Evolutionary conservation across 2,888 invertebrate species (phyloP).

Genomic region (Nipponacmea schrenckii): DNA sequence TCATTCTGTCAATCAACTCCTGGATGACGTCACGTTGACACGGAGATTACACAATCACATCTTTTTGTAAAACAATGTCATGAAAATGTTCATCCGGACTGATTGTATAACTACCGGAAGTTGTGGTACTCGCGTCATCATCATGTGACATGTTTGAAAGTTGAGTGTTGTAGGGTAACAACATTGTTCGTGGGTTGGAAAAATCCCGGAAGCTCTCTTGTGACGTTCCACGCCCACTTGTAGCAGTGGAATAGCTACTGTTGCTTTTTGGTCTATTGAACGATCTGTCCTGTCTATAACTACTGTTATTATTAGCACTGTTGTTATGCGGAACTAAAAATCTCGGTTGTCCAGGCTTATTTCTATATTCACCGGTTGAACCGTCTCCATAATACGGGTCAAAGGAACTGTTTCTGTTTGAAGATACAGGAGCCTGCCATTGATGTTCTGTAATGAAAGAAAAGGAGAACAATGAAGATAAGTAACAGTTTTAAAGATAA

Average conservation of each 20-base stretch:
- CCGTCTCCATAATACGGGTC: neutral
- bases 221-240: too few species aligned
- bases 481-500: neutral
- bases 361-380: neutral
- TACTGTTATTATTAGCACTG: neutral
- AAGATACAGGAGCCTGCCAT: neutral
- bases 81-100: constrained; percentile 44
- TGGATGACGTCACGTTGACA: neutral
- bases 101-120: constrained; percentile 55
- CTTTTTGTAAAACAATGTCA: constrained; percentile 31
- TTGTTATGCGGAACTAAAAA: neutral
- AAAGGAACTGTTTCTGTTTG: constrained; percentile 4
- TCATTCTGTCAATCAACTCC: too few species aligned
- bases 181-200: constrained; percentile 6
- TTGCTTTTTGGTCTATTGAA: constrained; percentile 1
- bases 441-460: constrained; percentile 6
- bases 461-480: neutral
- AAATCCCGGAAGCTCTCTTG: constrained; percentile 9
- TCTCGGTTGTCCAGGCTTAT: constrained; percentile 3
- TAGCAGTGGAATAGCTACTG: neutral
- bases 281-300: neutral
- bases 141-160: constrained; percentile 38
- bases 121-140: constrained; percentile 54
- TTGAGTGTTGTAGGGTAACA: constrained; percentile 15
- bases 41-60: constrained; percentile 29